Percentiles rank a stretch among this genome's conserved stretches.
Evolutionary conservation across 2,888 invertebrate species (phyloP).

Genomic region (Eubasilissa splendida): DNA sequence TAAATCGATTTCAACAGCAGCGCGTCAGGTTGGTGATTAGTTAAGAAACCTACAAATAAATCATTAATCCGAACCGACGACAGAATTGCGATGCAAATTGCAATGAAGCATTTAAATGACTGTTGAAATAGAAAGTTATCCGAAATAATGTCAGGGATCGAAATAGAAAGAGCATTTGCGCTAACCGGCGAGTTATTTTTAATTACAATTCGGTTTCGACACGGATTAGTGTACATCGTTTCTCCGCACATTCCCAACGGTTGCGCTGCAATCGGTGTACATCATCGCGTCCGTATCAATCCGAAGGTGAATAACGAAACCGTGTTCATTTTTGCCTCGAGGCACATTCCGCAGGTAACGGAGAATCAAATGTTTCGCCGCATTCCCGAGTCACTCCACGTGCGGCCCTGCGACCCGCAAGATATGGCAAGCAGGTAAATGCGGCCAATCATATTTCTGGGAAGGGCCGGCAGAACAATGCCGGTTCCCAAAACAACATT

Average conservation of each 20-base stretch:
- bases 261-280: not conserved
- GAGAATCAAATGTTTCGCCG: constrained; percentile 31
- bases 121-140: constrained; percentile 42
- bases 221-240: not conserved
- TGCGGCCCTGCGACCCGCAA: constrained; percentile 35
- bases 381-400: constrained; percentile 38
- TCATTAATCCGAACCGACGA: constrained; percentile 12
- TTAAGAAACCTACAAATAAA: constrained; percentile 16
- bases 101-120: constrained; percentile 41
- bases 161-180: constrained; percentile 34
- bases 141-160: constrained; percentile 40
- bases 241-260: not conserved
- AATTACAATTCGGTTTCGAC: not conserved
- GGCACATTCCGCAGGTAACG: constrained; percentile 1
- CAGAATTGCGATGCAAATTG: constrained; percentile 30
- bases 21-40: not conserved
- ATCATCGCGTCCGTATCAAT: not conserved
- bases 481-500: too few relatives aligned
- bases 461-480: constrained; percentile 9
- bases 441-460: constrained; percentile 45
- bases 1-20: too few relatives aligned
- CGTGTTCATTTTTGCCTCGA: not conserved
- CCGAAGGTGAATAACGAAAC: constrained; percentile 28
- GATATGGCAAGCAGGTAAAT: constrained; percentile 53
- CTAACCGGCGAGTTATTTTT: constrained; percentile 8